phyloP scores from a whole-genome alignment of 2,888 invertebrate genomes.

The Esperia sulphurella region DNA sequence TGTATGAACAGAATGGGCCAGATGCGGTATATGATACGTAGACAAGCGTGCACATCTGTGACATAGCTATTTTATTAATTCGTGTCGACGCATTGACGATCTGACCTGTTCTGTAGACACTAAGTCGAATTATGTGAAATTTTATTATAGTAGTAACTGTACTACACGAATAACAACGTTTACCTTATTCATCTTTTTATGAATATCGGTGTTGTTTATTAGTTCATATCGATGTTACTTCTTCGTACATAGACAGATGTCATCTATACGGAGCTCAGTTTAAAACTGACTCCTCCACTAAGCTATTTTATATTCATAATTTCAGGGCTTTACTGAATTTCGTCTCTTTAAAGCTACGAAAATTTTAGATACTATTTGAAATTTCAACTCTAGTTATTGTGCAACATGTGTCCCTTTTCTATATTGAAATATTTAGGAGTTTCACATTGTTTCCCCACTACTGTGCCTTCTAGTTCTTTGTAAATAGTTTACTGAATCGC shows the following conservation, averaged over 20 bases:
- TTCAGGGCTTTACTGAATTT: not conserved
- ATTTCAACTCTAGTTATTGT: not conserved
- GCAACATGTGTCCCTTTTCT: conserved; percentile 7
- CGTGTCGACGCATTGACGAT: conserved; percentile 21
- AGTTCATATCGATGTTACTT: conserved; percentile 36
- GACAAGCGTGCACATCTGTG: not conserved
- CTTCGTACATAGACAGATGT: conserved; percentile 35
- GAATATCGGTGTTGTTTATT: conserved; percentile 45
- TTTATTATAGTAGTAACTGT: conserved; percentile 32
- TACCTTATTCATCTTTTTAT: conserved; percentile 31
- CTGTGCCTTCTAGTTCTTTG: conserved; percentile 75
- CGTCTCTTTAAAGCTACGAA: conserved; percentile 1
- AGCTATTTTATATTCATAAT: not conserved
- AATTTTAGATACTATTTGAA: not conserved
- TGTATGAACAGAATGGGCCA: conserved; percentile 47
- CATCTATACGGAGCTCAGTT: conserved; percentile 4
- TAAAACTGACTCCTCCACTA: not conserved
- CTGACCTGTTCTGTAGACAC: conserved; percentile 45
- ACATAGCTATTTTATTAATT: not conserved
- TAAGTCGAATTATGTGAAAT: conserved; percentile 43
- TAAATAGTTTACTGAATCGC: conserved; percentile 47
- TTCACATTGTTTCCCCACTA: conserved; percentile 51
- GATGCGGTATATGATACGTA: conserved; percentile 27
- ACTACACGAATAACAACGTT: conserved; percentile 34
- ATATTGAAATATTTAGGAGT: conserved; percentile 20